Evolutionary conservation across 2,888 invertebrate genomes (phyloP).

Genomic region (Iphiclides podalirius): DNA sequence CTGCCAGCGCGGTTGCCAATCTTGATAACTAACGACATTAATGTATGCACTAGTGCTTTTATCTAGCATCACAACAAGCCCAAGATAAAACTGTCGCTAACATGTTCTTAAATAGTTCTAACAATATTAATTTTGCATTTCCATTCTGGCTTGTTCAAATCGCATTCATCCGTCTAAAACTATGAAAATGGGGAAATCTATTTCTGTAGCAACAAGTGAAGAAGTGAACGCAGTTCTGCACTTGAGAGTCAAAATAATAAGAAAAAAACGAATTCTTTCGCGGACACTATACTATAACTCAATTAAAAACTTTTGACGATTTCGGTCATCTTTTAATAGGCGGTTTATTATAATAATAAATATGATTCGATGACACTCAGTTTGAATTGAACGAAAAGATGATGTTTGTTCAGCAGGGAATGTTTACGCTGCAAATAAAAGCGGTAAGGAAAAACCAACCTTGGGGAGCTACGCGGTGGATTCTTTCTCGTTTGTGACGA

Average conservation of each 20-base stretch:
- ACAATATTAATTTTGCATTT: too few relatives aligned
- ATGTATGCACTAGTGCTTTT: background rate
- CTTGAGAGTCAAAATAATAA: too few relatives aligned
- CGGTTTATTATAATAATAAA: background rate
- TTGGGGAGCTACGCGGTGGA: background rate
- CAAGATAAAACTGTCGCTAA: constrained; percentile 4
- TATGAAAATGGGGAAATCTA: too few relatives aligned
- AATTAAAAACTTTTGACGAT: too few relatives aligned
- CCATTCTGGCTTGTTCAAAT: too few relatives aligned
- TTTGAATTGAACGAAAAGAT: constrained; percentile 40
- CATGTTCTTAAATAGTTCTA: too few relatives aligned
- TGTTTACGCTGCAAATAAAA: constrained; percentile 22
- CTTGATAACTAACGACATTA: constrained; percentile 19
- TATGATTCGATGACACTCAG: constrained; percentile 26
- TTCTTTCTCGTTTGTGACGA: background rate
- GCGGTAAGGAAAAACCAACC: constrained; percentile 14
- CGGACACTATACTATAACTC: too few relatives aligned
- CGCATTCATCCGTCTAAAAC: too few relatives aligned
- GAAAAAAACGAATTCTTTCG: too few relatives aligned
- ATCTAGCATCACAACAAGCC: constrained; percentile 10
- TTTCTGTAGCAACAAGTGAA: too few relatives aligned
- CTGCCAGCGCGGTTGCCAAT: constrained; percentile 16
- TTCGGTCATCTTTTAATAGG: background rate
- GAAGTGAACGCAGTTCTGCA: too few relatives aligned
- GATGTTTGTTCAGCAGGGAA: constrained; percentile 38